These are phyloP conservation scores for Hetaerina titia DNA, from an alignment of 2,888 invertebrate species.

Conservation along the genomic window DNA sequence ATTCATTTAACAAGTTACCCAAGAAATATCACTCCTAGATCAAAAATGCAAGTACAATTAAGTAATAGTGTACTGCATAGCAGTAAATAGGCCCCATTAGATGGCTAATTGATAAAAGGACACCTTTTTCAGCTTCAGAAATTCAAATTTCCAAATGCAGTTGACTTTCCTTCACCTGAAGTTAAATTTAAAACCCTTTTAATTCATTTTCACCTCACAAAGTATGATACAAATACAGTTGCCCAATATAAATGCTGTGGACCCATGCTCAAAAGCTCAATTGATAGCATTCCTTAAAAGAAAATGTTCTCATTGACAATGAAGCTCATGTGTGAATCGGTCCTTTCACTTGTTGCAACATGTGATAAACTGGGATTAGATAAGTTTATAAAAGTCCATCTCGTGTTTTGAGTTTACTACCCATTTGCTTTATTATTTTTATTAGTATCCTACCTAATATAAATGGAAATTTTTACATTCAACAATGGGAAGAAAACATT, in stretches of 20 bases:
- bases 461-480: neutral
- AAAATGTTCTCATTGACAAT: neutral
- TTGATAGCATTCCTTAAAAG: neutral
- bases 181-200: neutral
- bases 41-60: conserved; percentile 19
- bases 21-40: conserved; percentile 5
- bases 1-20: conserved; percentile 11
- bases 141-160: neutral
- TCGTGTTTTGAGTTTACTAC: neutral
- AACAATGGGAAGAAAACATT: neutral
- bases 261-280: conserved; percentile 31
- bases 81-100: conserved; percentile 46
- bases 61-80: conserved; percentile 51
- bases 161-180: neutral
- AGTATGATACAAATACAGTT: neutral
- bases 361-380: neutral
- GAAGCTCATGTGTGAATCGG: neutral
- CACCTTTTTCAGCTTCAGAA: conserved; percentile 32
- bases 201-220: neutral
- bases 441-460: neutral
- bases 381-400: neutral
- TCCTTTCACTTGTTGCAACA: neutral
- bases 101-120: neutral
- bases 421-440: neutral
- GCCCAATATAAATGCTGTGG: neutral